A percentile compares a stretch with the other conserved stretches of the same genome.
Evolutionary conservation across 2,797 vertebrate genomes (phyloP).

Genomic region (Trachurus trachurus): DNA sequence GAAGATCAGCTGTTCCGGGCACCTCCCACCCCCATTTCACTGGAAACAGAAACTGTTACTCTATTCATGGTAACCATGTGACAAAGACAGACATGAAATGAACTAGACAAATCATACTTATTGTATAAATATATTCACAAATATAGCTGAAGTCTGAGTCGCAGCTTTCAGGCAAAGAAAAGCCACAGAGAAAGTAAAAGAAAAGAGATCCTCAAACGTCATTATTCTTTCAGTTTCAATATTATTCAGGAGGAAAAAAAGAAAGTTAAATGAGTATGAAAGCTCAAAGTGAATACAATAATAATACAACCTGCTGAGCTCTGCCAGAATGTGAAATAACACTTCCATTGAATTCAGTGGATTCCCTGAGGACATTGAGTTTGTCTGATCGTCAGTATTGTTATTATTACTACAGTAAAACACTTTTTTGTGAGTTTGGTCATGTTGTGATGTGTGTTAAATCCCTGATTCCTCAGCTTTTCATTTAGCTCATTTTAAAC

Average conservation of each 20-base stretch:
- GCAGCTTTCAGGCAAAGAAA: background rate
- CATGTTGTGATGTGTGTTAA: too few relatives aligned
- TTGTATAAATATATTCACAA: background rate
- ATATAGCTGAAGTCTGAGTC: background rate
- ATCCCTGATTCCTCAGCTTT: too few relatives aligned
- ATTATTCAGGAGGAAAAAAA: conserved; percentile 62
- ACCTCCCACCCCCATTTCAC: conserved; percentile 25
- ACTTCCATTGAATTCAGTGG: conserved; percentile 12
- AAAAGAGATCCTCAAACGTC: background rate
- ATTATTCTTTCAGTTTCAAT: conserved; percentile 59
- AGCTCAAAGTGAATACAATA: conserved; percentile 22
- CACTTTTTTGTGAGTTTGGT: background rate
- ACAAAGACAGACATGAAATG: background rate
- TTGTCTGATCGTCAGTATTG: conserved; percentile 16
- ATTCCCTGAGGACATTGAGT: background rate
- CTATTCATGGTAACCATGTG: background rate
- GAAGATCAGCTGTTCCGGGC: conserved; percentile 23
- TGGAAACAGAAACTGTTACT: conserved; percentile 51
- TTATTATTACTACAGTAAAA: conserved; percentile 1
- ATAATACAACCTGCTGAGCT: conserved; percentile 23
- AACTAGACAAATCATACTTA: background rate
- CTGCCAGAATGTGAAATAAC: conserved; percentile 23
- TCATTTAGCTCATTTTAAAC: background rate
- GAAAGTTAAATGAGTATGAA: conserved; percentile 40
- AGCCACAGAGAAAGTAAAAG: background rate